A percentile compares a stretch with the other conserved stretches of the same genome.
Evolutionary conservation across 1,140 invertebrate species (phyloP).

Genomic region (Euura lappo): DNA sequence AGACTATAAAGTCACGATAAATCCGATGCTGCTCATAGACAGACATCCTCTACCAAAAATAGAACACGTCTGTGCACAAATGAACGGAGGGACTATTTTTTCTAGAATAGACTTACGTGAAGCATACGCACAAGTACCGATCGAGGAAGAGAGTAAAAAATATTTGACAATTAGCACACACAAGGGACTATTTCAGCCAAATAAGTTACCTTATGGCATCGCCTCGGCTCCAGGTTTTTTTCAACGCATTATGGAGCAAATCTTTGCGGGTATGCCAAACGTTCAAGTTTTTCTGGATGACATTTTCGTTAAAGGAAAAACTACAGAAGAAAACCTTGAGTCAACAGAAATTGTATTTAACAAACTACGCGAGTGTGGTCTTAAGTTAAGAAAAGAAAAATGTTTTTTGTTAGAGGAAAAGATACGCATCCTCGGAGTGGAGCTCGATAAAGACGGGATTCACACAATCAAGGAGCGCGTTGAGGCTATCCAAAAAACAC

Average conservation of each 20-base stretch:
- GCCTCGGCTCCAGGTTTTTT: conserved; percentile 42
- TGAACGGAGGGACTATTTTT: conserved; percentile 36
- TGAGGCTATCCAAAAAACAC: conserved; percentile 29
- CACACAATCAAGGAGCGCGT: conserved; percentile 32
- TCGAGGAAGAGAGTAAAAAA: conserved; percentile 43
- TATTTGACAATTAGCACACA: conserved; percentile 51
- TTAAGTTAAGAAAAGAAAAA: conserved; percentile 28
- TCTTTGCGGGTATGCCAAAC: neutral
- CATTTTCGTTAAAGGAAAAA: conserved; percentile 37
- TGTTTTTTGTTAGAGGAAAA: conserved; percentile 37
- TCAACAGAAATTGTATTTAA: conserved; percentile 15
- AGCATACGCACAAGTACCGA: conserved; percentile 57
- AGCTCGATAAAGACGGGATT: conserved; percentile 35
- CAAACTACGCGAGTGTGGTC: conserved; percentile 1
- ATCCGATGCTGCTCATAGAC: conserved; percentile 41
- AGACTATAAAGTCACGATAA: conserved; percentile 53
- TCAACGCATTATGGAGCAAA: conserved; percentile 30
- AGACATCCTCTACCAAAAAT: conserved; percentile 57
- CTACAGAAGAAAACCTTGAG: conserved; percentile 28
- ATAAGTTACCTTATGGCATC: conserved; percentile 20
- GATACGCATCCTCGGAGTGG: conserved; percentile 36
- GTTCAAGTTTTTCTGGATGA: conserved; percentile 45
- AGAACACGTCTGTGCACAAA: conserved; percentile 47
- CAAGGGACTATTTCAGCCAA: conserved; percentile 26
- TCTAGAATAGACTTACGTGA: conserved; percentile 48